Evolutionary conservation across 2,113 vertebrate genomes (phyloP), one percentile per base, ranked within the genome.

Genomic region (Poeciliopsis prolifica): DNA sequence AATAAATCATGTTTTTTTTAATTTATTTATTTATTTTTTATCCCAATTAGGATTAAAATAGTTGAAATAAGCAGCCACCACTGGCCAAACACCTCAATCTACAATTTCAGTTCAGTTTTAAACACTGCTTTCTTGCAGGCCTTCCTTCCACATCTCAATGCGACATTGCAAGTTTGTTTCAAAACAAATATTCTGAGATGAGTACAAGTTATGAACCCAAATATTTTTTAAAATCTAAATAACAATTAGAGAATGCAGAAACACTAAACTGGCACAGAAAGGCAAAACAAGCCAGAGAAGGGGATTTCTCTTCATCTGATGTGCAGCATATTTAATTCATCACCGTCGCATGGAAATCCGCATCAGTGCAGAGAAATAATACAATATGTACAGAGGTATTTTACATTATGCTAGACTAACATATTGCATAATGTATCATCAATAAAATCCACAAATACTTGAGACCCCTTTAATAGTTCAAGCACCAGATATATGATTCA

Each of bases 261-360:
- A 67, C 30, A n/a, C 48, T 14, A 42, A 74, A 66, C 69, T 37
- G 37, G 76, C 65, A 80, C 10, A 69, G 61, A 65, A 72, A 75
- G 2, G 31, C 61, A 70, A 65, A 42, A 3, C 33, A 35, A 54
- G 31, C 65, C 37, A 77, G 9, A 70, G 48, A 81, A 35, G 51
- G 74, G 77, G 65, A 44, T 58, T 72, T 68, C 28, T 81, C 58
- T 75, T 65, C 5, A 42, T 10, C 62, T 84, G 28, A 69, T 87
- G 68, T 83, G 78, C 15, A 1, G 67, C 72, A 74, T 89, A 82
- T 91, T 92, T 90, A 84, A 93, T 90, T 86, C 61, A 90, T 88
- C 78, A 80, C 24, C 58, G 73, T 73, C 71, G 74, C 26, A 77
- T 73, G 74, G 29, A 78, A 64, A 79, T 63, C 85, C 65, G 79